phyloP scores from a whole-genome alignment of 1,140 invertebrate genomes.

The Solenopsis fugax region DNA sequence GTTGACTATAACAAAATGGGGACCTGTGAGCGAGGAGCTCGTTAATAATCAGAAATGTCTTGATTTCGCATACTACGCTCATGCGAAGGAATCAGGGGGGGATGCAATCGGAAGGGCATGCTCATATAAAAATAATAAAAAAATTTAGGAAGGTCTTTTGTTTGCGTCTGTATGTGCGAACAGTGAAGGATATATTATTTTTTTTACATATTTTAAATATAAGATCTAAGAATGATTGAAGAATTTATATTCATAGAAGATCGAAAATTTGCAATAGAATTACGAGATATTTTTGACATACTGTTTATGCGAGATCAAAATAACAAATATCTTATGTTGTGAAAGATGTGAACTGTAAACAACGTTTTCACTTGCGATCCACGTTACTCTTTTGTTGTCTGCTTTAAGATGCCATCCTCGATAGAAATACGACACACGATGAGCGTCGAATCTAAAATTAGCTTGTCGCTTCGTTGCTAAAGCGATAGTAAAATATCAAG shows the following conservation, averaged over 20 bases:
- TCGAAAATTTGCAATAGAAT: background rate
- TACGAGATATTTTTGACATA: background rate
- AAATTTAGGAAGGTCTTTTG: background rate
- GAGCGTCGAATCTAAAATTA: constrained; percentile 28
- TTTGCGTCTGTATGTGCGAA: background rate
- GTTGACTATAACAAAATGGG: constrained; percentile 76
- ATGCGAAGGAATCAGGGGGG: background rate
- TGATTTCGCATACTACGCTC: background rate
- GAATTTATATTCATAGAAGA: background rate
- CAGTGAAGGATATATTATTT: background rate
- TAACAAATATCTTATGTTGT: background rate
- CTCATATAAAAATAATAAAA: background rate
- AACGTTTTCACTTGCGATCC: constrained; percentile 1
- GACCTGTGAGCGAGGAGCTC: constrained; percentile 47
- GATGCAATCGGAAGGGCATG: background rate
- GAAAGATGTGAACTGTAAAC: background rate
- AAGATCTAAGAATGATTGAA: background rate
- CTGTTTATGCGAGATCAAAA: background rate
- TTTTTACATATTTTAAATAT: background rate
- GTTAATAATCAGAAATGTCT: constrained; percentile 30
- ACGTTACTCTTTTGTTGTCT: constrained; percentile 22
- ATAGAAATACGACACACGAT: constrained; percentile 16
- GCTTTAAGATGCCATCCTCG: constrained; percentile 2
- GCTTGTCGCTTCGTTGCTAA: background rate
- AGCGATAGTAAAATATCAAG: background rate